Percentiles rank a stretch among this genome's conserved stretches.
Evolutionary conservation across 2,113 vertebrate species (phyloP).

Genomic region (Muntiacus muntjak): DNA sequence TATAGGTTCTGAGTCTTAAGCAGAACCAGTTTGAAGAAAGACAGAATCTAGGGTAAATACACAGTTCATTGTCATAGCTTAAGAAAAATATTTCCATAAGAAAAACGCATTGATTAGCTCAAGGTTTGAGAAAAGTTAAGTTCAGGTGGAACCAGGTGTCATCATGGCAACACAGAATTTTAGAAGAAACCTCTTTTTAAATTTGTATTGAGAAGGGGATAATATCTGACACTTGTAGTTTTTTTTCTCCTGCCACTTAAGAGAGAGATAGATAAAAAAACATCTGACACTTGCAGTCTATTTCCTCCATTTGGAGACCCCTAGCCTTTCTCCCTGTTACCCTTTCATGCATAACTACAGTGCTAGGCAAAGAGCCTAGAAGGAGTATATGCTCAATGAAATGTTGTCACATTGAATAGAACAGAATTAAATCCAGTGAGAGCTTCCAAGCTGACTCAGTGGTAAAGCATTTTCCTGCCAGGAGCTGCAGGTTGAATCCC

Average conservation of each 20-base stretch:
- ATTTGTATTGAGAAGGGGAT: not conserved
- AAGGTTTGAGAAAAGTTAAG: not conserved
- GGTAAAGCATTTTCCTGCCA: not conserved
- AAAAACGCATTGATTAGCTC: not conserved
- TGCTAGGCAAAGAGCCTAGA: not conserved
- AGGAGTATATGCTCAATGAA: not conserved
- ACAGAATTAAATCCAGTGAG: not conserved
- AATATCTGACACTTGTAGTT: not conserved
- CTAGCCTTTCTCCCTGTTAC: not conserved
- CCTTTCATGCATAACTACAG: not conserved
- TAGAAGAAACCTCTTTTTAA: not conserved
- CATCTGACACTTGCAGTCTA: not conserved
- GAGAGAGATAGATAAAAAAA: not conserved
- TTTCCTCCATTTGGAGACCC: not conserved
- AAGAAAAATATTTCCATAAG: not conserved
- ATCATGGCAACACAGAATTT: not conserved
- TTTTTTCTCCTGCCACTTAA: not conserved
- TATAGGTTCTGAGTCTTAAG: not conserved
- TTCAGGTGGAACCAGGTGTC: not conserved
- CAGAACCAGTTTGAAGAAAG: not conserved
- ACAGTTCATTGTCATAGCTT: not conserved
- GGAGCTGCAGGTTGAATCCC: not conserved
- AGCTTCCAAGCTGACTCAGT: not conserved
- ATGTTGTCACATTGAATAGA: not conserved
- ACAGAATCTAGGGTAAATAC: not conserved